Percentiles rank a stretch among this genome's conserved stretches.
Evolutionary conservation across 2,797 vertebrate genomes (phyloP).

Genomic region (Artibeus jamaicensis): DNA sequence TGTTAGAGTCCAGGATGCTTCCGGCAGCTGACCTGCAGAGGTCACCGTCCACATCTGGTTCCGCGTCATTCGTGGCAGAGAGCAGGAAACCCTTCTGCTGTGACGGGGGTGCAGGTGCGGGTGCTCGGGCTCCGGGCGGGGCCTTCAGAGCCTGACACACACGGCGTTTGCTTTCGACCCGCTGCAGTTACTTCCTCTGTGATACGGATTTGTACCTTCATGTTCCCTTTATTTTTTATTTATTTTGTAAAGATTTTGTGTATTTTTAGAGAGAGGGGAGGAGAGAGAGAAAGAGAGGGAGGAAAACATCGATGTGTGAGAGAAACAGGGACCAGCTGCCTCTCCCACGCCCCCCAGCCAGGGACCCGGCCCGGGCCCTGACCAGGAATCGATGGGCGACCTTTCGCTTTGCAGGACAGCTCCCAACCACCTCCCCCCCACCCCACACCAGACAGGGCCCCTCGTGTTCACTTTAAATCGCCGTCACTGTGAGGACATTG

Average conservation of each 20-base stretch:
- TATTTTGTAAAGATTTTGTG: background rate
- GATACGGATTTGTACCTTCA: background rate
- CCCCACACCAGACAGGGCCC: background rate
- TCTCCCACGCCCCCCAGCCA: background rate
- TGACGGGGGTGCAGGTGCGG: accelerated
- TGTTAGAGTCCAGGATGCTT: background rate
- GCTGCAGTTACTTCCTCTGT: background rate
- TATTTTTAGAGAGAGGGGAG: background rate
- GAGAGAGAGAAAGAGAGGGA: background rate
- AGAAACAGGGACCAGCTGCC: too few relatives aligned
- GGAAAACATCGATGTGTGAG: too few relatives aligned
- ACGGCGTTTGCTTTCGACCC: background rate
- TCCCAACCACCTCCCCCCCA: too few relatives aligned
- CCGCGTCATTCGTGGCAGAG: background rate
- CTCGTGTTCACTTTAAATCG: background rate
- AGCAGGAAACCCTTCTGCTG: background rate
- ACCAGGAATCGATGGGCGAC: background rate
- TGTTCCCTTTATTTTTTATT: background rate
- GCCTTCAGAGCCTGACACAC: background rate
- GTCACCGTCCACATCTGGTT: background rate
- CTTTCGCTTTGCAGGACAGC: background rate
- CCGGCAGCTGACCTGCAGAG: background rate
- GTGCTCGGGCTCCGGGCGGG: accelerated
- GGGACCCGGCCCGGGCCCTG: background rate
- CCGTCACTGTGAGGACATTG: background rate